Base-by-base conservation (phyloP, 2,113 vertebrate genomes). In the Lophius piscatorius region DNA sequence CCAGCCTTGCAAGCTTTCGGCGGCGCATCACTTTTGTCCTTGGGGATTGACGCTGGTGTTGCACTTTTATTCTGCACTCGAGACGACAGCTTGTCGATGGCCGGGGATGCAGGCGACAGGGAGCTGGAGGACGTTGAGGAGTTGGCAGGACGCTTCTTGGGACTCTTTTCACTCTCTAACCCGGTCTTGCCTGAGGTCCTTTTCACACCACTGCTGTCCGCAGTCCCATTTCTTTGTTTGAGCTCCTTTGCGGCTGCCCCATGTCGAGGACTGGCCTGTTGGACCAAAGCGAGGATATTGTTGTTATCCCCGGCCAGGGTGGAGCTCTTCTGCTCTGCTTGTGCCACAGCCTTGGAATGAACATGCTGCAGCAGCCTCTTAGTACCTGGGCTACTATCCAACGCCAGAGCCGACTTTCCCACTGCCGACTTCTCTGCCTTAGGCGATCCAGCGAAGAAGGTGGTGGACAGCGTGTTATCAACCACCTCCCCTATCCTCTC, bases 401-500 rank as follows among this genome's bases (percentile, higher is more conserved):
- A 91, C 57, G 93, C 92, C 40, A 95, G 74, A 0, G 93, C 91
- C 0, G 91, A 94, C 58, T 95, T 93, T 24, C 89, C 92, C 35
- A 81, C 63, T 0, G 91, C 67, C 54, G 71, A 85, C 55, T 89
- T 91, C 41, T 95, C 94, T 4, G 87, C 86, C 7, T 93, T 92
- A 13, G 91, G 87, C 18, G 86, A 86, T 39, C 87, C 84, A 22
- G 92, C 89, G 1, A 94, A 96, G 83, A 93, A 95, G 0, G 93
- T 93, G 20, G 90, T 86, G 44, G 93, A 91, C 33, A 93, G 92
- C 63, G 93, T 94, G 84, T 91, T 93, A 17, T 96, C 95, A 2
- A 77, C 89, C 4, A 95, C 91, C 78, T 98, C 97, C 35, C 97
- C 97, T 0, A 98, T 98, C 81, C 94, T 92, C 87, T 97, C 94